phyloP scores from a whole-genome alignment of 2,113 vertebrate genomes.

The Thalassarche chlororhynchos region DNA sequence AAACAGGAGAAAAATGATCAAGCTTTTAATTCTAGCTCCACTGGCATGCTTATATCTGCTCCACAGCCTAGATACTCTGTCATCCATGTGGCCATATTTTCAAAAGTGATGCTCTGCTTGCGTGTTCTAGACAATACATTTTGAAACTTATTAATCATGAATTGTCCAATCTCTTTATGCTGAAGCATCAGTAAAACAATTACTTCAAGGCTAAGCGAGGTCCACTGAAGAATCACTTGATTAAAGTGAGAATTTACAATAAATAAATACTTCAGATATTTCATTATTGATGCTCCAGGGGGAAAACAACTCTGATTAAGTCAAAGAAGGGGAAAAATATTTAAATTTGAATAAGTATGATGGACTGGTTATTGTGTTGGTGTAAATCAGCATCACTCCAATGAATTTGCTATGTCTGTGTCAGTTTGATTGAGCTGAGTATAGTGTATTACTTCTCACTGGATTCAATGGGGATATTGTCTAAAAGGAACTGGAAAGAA shows the following conservation, averaged over 20 bases:
- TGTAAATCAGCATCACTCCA: not conserved
- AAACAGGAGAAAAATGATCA: constrained; percentile 7
- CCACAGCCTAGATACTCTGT: not conserved
- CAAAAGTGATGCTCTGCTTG: not conserved
- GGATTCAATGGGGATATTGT: not conserved
- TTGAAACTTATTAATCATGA: constrained; percentile 54
- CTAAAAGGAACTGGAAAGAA: not conserved
- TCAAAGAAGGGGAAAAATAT: constrained; percentile 10
- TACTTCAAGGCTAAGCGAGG: constrained; percentile 32
- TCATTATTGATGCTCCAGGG: constrained; percentile 26
- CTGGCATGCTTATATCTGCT: not conserved
- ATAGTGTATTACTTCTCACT: not conserved
- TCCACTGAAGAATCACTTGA: constrained; percentile 52
- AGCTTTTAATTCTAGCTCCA: not conserved
- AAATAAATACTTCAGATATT: constrained; percentile 57
- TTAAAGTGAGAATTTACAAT: constrained; percentile 58
- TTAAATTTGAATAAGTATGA: constrained; percentile 31
- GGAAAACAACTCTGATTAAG: constrained; percentile 45
- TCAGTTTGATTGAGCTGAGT: not conserved
- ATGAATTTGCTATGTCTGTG: not conserved
- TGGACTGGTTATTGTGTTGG: not conserved
- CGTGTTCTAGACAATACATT: constrained; percentile 39
- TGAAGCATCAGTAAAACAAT: constrained; percentile 59
- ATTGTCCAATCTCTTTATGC: constrained; percentile 20
- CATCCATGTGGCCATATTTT: not conserved